Percentiles rank a stretch among this genome's conserved stretches.
Conservation (phyloP, 2,888 invertebrate species). For the Nemapogon koenigi region DNA sequence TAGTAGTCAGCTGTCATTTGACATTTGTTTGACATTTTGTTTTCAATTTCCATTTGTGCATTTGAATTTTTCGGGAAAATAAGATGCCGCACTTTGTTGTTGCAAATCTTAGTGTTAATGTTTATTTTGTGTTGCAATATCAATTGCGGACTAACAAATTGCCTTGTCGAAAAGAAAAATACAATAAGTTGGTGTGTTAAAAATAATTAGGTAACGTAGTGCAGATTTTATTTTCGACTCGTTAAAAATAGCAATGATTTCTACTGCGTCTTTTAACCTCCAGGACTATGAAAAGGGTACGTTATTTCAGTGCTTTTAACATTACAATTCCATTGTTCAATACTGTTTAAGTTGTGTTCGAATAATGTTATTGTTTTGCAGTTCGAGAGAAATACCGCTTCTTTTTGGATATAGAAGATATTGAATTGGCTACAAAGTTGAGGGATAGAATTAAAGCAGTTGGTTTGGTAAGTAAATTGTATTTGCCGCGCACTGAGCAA, state of each 20-base stretch:
- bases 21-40: no score
- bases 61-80: no score
- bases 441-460: constrained; percentile 74
- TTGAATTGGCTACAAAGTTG: constrained; percentile 68
- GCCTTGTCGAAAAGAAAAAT: no score
- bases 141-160: no score
- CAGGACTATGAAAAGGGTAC: constrained; percentile 3
- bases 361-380: constrained; percentile 25
- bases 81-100: no score
- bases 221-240: no score
- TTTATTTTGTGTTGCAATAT: no score
- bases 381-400: constrained; percentile 72
- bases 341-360: neutral
- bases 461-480: constrained; percentile 71
- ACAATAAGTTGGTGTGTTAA: no score
- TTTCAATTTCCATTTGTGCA: no score
- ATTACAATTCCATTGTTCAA: neutral
- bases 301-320: neutral
- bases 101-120: no score
- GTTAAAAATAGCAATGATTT: constrained; percentile 3
- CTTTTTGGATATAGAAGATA: constrained; percentile 79
- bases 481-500: no score
- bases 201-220: no score
- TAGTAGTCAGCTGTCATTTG: constrained; percentile 7
- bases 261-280: neutral